phyloP scores from a whole-genome alignment of 2,888 invertebrate species.

The Amblyteles armatorius region DNA sequence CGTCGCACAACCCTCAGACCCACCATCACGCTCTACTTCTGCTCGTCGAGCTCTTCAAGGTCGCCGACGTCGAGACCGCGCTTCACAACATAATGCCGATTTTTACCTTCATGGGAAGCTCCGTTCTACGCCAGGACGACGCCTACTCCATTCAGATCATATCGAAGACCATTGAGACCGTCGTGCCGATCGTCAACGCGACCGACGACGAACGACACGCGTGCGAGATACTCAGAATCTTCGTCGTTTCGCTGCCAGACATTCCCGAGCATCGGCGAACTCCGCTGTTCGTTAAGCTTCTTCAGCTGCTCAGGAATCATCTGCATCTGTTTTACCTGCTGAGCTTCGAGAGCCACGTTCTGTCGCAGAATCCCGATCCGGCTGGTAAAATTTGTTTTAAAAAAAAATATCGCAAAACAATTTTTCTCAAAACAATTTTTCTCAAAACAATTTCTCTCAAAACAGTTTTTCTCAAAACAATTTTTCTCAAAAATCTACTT shows the following conservation, averaged over 20 bases:
- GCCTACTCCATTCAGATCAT: slow-evolving; percentile 98
- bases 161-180: slow-evolving; percentile 93
- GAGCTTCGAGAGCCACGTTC: slow-evolving; percentile 90
- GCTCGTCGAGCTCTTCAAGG: slow-evolving; percentile 87
- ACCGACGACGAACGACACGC: slow-evolving; percentile 84
- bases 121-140: slow-evolving; percentile 96
- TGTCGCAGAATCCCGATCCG: slow-evolving; percentile 74
- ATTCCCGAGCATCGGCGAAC: slow-evolving; percentile 96
- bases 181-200: slow-evolving; percentile 92
- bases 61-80: slow-evolving; percentile 79
- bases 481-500: too few relatives aligned
- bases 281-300: slow-evolving; percentile 91
- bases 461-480: too few relatives aligned
- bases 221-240: slow-evolving; percentile 92
- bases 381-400: too few relatives aligned
- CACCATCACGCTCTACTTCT: slow-evolving; percentile 96
- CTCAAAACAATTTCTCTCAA: too few relatives aligned
- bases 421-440: too few relatives aligned
- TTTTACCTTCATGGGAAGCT: slow-evolving; percentile 99
- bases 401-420: too few relatives aligned
- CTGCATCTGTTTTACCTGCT: slow-evolving; percentile 91
- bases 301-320: slow-evolving; percentile 90
- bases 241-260: slow-evolving; percentile 95
- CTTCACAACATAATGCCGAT: slow-evolving; percentile 97
- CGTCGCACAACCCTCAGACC: slow-evolving; percentile 97